These are phyloP conservation scores for Scaptodrosophila lebanonensis DNA, from an alignment of 1,140 invertebrate species.

Conservation along the genomic window DNA sequence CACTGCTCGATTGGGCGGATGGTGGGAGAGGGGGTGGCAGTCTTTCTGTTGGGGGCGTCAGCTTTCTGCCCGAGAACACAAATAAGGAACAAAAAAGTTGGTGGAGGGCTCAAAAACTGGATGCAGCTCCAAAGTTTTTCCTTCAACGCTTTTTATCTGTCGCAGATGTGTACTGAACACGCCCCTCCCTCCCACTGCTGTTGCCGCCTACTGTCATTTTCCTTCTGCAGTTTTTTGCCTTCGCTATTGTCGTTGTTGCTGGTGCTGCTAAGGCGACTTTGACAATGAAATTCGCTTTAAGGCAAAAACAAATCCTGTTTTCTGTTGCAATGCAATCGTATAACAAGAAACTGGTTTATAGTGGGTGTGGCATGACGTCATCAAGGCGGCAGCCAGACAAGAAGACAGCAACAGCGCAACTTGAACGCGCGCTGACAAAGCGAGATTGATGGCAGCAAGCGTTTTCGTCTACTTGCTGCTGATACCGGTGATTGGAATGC, in stretches of 20 bases:
- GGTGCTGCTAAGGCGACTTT: slow-evolving; percentile 50
- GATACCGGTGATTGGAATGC: slow-evolving; percentile 38
- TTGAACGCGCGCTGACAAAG: slow-evolving; percentile 66
- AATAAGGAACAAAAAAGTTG: not conserved
- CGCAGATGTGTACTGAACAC: too few species aligned
- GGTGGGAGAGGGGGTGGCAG: slow-evolving; percentile 38
- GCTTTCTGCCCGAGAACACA: slow-evolving; percentile 7
- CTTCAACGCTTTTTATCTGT: slow-evolving; percentile 73
- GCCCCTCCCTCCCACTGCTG: too few species aligned
- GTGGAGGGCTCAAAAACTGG: slow-evolving; percentile 4
- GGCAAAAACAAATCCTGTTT: slow-evolving; percentile 63
- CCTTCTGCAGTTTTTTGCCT: too few species aligned
- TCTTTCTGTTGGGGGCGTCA: slow-evolving; percentile 36
- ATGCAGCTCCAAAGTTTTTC: slow-evolving; percentile 45
- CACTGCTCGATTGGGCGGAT: slow-evolving; percentile 33
- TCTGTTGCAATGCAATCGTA: slow-evolving; percentile 36
- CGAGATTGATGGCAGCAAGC: slow-evolving; percentile 60
- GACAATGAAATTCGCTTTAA: slow-evolving; percentile 73
- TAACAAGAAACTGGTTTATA: slow-evolving; percentile 58
- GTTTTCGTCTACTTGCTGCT: slow-evolving; percentile 32
- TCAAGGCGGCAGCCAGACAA: slow-evolving; percentile 36
- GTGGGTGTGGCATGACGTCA: slow-evolving; percentile 65
- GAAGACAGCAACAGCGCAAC: slow-evolving; percentile 32
- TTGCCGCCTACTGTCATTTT: too few species aligned
- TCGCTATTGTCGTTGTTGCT: too few species aligned